These are phyloP conservation scores for Alectoris magna DNA, from an alignment of 2,797 vertebrate species.

Conservation along the genomic window DNA sequence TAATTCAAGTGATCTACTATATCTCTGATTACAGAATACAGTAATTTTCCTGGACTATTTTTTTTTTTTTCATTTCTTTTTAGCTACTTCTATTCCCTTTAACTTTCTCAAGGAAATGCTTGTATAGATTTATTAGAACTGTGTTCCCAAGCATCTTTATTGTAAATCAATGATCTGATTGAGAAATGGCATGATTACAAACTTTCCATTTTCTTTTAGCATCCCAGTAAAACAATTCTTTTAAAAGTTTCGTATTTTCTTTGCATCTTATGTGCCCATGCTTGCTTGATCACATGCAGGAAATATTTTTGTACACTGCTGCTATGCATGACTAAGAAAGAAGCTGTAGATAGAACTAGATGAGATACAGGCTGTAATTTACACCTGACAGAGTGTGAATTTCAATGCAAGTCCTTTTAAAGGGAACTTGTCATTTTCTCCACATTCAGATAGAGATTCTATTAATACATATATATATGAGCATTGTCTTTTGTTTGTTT, in stretches of 20 bases:
- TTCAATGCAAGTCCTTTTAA: constrained; percentile 32
- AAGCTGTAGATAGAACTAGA: constrained; percentile 46
- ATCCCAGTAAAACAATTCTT: constrained; percentile 2
- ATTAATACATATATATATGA: neutral
- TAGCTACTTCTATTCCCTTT: neutral
- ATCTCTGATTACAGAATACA: neutral
- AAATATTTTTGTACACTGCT: constrained; percentile 49
- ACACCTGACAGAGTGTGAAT: constrained; percentile 66
- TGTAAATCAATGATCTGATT: neutral
- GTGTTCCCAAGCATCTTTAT: neutral
- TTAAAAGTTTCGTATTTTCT: neutral
- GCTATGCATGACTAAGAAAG: constrained; percentile 65
- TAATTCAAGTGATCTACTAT: neutral
- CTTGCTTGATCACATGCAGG: constrained; percentile 32
- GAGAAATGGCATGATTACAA: neutral
- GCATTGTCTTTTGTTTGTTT: neutral
- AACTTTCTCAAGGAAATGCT: neutral
- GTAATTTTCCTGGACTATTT: neutral
- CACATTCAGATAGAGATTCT: neutral
- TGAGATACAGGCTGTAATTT: constrained; percentile 64
- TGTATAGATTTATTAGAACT: constrained; percentile 2
- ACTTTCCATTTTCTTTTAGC: constrained; percentile 19
- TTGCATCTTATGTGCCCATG: constrained; percentile 5
- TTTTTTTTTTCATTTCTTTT: constrained; percentile 4
- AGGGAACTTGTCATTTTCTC: constrained; percentile 43